Conservation (phyloP, 2,113 vertebrate genomes). For the Tetrao urogallus region DNA sequence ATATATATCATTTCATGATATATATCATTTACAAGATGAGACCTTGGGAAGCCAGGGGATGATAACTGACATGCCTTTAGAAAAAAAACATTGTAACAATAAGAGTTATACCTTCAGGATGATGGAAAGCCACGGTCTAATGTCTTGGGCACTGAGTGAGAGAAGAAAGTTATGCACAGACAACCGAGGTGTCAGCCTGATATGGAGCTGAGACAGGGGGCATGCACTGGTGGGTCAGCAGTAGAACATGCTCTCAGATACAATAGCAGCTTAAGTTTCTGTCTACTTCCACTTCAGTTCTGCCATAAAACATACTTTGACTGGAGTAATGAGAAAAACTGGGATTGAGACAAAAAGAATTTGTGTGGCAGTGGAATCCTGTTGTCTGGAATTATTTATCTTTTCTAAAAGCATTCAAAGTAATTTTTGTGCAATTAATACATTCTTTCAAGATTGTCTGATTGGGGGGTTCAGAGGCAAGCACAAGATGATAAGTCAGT, state of each 20-base stretch:
- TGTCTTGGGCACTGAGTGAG: not conserved
- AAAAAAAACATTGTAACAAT: not conserved
- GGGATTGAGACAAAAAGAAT: accelerated
- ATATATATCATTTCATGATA: not conserved
- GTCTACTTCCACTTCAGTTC: not conserved
- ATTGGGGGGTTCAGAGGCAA: not conserved
- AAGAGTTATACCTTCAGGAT: not conserved
- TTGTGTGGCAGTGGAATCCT: not conserved
- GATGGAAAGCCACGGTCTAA: not conserved
- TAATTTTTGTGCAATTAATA: not conserved
- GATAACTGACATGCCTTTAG: not conserved
- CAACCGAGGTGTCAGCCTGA: not conserved
- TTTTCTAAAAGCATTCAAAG: not conserved
- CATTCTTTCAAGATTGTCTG: slow-evolving; percentile 16
- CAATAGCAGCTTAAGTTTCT: not conserved
- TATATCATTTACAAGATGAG: not conserved
- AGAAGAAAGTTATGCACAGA: not conserved
- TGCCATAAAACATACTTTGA: not conserved
- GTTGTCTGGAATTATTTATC: not conserved
- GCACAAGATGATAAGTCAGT: not conserved
- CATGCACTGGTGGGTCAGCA: not conserved
- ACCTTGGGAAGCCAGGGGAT: not conserved
- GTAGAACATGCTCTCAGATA: not conserved
- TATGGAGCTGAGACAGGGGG: not conserved
- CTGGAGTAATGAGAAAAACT: not conserved